Evolutionary conservation across 2,113 vertebrate genomes (phyloP), one percentile per base, ranked within the genome.

Genomic region (Pseudorectes ferrugineus): DNA sequence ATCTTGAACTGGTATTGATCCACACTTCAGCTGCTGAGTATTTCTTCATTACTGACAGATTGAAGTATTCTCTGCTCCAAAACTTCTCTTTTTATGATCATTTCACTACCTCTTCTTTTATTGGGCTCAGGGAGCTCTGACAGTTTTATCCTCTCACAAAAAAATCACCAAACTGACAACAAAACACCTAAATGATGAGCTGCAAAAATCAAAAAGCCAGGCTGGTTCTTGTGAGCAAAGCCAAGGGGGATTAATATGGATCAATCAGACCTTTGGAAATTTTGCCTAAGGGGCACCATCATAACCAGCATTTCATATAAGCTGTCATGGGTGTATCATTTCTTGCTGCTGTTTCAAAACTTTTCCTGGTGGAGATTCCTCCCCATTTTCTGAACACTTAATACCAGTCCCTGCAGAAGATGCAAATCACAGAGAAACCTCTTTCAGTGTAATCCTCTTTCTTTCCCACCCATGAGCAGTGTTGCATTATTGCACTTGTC

Each of bases 81-180:
- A 78, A 51, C 11, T 26, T 61, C 20, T 71, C 19, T 31, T 61
- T 85, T 88, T 54, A 63, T 38, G 13, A 62, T 45, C 33, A 57
- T 73, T 29, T 45, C 48, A 33, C 54, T 67, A 24, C 22, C 13
- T 71, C 55, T 59, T 84, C 55, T 85, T 75, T 85, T 22, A 61
- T 8, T 36, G 3, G 36, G 9, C 42, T 81, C 36, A 42, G 25
- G 29, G 42, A 55, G 19, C 1, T 8, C 36, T 0, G 1, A 36
- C 20, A 24, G 29, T 31, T 81, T 46, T 31, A 57, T 57, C 66
- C 14, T 51, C 51, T 58, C 29, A 51, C 29, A 6, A 58, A 76
- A 63, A 59, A 35, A 33, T 19, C 72, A 43, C 26, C 26, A 43
- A 58, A 45, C 14, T 38, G 14, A 5, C 54, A 28, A 38, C 12